phyloP scores from a whole-genome alignment of 2,797 vertebrate genomes.

The Pseudochirops corinnae region DNA sequence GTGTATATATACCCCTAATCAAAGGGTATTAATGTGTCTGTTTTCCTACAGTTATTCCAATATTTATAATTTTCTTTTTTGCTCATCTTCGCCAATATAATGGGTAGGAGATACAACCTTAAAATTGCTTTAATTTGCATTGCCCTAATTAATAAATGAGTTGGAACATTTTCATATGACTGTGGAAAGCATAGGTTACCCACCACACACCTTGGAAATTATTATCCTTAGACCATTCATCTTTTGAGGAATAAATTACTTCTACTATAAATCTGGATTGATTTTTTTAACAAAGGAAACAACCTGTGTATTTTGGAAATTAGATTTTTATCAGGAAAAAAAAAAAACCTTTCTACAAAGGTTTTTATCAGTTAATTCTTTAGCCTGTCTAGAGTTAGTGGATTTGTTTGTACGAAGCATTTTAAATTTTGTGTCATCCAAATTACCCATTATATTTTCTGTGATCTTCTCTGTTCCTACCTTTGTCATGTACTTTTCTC shows the following conservation, averaged over 20 bases:
- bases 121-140: not conserved
- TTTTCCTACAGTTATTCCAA: not conserved
- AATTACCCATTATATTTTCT: not conserved
- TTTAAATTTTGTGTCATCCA: not conserved
- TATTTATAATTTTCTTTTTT: not conserved
- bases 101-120: not conserved
- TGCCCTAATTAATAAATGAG: not conserved
- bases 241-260: not conserved
- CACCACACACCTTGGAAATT: not conserved
- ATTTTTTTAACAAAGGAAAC: not conserved
- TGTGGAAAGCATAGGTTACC: not conserved
- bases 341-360: not conserved
- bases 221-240: not conserved
- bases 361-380: not conserved
- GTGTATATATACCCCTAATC: not conserved
- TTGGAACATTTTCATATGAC: not conserved
- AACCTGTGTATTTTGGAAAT: not conserved
- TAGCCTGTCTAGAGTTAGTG: not conserved
- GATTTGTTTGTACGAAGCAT: not conserved
- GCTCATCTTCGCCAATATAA: not conserved
- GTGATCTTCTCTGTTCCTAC: not conserved
- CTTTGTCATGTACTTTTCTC: not conserved
- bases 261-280: not conserved
- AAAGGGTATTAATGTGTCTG: not conserved
- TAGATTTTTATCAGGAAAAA: not conserved